phyloP scores from a whole-genome alignment of 2,113 vertebrate species.

The Gulo gulo region DNA sequence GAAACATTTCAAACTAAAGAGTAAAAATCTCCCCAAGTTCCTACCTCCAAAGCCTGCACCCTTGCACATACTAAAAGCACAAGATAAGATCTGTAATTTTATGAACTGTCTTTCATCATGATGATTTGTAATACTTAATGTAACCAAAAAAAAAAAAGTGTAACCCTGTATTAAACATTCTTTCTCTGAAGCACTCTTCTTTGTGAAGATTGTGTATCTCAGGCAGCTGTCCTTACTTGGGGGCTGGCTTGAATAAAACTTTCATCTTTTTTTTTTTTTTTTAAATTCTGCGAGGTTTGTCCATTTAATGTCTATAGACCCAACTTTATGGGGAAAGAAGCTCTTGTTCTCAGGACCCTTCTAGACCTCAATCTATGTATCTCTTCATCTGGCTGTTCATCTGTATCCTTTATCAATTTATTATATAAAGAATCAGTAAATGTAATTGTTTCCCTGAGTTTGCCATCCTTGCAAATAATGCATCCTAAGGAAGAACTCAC shows the following conservation, averaged over 20 bases:
- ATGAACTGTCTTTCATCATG: neutral
- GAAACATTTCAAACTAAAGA: neutral
- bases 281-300: neutral
- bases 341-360: neutral
- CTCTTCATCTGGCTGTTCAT: neutral
- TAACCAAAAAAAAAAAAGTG: neutral
- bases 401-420: neutral
- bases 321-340: neutral
- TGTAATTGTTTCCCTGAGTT: neutral
- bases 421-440: neutral
- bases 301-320: neutral
- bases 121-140: neutral
- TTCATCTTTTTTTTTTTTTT: neutral
- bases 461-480: neutral
- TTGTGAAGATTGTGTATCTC: neutral
- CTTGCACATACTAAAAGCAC: neutral
- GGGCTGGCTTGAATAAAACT: neutral
- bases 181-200: neutral
- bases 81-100: neutral
- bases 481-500: neutral
- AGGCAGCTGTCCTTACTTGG: neutral
- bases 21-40: neutral
- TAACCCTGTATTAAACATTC: neutral
- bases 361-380: neutral
- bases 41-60: neutral